Percentiles rank a stretch among this genome's conserved stretches.
Conservation (phyloP, 1,140 invertebrate species). For the Proctacanthus coquilletti region DNA sequence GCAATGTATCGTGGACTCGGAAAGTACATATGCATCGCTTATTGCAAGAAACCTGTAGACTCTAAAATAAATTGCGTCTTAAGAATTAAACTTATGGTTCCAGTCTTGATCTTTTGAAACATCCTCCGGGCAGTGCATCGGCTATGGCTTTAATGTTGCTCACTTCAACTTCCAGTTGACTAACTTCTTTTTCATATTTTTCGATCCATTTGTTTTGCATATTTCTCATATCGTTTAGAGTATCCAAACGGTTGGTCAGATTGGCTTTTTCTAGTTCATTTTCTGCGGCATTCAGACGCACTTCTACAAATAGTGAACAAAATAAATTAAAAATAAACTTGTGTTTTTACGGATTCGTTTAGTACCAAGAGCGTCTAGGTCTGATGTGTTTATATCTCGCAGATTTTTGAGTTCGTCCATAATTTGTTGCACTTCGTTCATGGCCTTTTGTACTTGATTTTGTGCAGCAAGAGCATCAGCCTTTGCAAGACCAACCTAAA, state of each 20-base stretch:
- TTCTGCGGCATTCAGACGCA: slow-evolving; percentile 56
- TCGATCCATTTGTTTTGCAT: slow-evolving; percentile 64
- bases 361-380: slow-evolving; percentile 44
- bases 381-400: slow-evolving; percentile 52
- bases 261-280: slow-evolving; percentile 53
- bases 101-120: slow-evolving; percentile 54
- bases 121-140: slow-evolving; percentile 64
- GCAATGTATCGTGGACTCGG: too few relatives aligned
- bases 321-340: slow-evolving; percentile 4
- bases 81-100: too few relatives aligned
- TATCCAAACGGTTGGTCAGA: slow-evolving; percentile 57
- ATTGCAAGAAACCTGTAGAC: too few relatives aligned
- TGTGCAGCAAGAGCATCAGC: slow-evolving; percentile 61
- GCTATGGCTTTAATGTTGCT: slow-evolving; percentile 74
- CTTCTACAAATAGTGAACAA: slow-evolving; percentile 35
- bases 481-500: slow-evolving; percentile 74
- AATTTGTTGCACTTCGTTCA: slow-evolving; percentile 64
- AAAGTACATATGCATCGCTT: too few relatives aligned
- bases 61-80: too few relatives aligned
- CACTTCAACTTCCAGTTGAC: slow-evolving; percentile 57
- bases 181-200: slow-evolving; percentile 67
- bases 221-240: slow-evolving; percentile 53
- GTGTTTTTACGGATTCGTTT: background rate
- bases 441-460: slow-evolving; percentile 63
- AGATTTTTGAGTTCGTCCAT: slow-evolving; percentile 62